Evolutionary conservation across 2,113 vertebrate genomes (phyloP).

Genomic region (Helogale parvula): DNA sequence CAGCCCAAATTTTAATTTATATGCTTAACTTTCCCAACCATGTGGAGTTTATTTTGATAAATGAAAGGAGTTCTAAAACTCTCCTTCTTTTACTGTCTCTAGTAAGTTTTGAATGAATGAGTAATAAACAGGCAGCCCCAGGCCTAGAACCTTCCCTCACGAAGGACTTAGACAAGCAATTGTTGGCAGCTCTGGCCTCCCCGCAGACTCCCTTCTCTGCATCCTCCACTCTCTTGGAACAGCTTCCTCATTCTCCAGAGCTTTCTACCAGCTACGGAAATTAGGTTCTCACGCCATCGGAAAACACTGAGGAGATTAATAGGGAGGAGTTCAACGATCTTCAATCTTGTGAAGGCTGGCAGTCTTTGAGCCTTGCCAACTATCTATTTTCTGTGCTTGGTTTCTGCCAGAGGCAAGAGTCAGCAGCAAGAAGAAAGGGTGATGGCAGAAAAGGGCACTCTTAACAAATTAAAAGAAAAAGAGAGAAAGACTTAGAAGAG

Average conservation of each 20-base stretch:
- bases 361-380: not conserved
- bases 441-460: not conserved
- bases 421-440: not conserved
- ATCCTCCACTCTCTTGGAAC: not conserved
- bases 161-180: not conserved
- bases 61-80: not conserved
- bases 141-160: not conserved
- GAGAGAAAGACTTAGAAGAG: not conserved
- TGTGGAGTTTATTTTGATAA: not conserved
- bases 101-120: not conserved
- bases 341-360: not conserved
- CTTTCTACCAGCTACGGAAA: conserved; percentile 41
- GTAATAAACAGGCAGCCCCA: not conserved
- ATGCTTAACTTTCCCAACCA: not conserved
- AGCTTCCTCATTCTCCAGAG: conserved; percentile 56
- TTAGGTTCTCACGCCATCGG: conserved; percentile 45
- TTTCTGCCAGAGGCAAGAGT: conserved; percentile 62
- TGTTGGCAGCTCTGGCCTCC: not conserved
- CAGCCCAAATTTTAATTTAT: not conserved
- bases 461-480: not conserved
- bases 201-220: not conserved
- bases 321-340: conserved; percentile 21
- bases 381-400: conserved; percentile 12
- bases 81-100: not conserved
- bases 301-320: conserved; percentile 39